A percentile compares a stretch with the other conserved stretches of the same genome.
phyloP scores from a whole-genome alignment of 2,888 invertebrate genomes.

The Beris chalybata region DNA sequence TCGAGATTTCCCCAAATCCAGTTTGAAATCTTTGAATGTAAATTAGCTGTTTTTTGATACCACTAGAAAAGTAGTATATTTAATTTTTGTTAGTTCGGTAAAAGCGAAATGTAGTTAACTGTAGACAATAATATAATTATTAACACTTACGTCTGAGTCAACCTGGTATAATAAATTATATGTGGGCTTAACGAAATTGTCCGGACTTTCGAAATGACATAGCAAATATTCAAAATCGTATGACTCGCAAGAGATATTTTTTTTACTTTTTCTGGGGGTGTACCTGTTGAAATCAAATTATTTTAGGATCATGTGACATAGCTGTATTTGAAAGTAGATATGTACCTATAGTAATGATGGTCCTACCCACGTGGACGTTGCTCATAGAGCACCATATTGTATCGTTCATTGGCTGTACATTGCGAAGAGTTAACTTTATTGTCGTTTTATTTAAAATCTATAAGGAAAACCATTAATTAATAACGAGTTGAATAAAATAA shows the following conservation, averaged over 20 bases:
- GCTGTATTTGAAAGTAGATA: not conserved
- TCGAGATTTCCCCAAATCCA: no score
- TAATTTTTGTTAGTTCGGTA: no score
- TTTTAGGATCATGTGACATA: no score
- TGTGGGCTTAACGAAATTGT: slow-evolving; percentile 61
- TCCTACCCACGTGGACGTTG: slow-evolving; percentile 29
- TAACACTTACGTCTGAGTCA: slow-evolving; percentile 39
- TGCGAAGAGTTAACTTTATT: slow-evolving; percentile 35
- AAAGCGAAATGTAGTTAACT: no score
- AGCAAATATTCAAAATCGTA: slow-evolving; percentile 72
- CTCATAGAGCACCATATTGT: slow-evolving; percentile 33
- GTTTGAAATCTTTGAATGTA: no score
- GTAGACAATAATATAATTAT: not conserved
- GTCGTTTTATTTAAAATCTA: slow-evolving; percentile 37
- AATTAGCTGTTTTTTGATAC: no score
- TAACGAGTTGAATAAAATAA: no score
- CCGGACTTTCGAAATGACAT: slow-evolving; percentile 71
- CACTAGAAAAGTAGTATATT: no score
- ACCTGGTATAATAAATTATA: slow-evolving; percentile 58
- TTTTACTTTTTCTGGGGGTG: slow-evolving; percentile 64
- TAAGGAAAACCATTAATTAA: not conserved
- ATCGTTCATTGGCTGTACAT: slow-evolving; percentile 33
- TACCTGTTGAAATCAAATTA: slow-evolving; percentile 49
- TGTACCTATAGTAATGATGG: slow-evolving; percentile 33
- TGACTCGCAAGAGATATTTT: slow-evolving; percentile 64